Evolutionary conservation across 2,113 vertebrate species (phyloP), one percentile per base, ranked within the genome.

Genomic region (Lasiurus borealis): DNA sequence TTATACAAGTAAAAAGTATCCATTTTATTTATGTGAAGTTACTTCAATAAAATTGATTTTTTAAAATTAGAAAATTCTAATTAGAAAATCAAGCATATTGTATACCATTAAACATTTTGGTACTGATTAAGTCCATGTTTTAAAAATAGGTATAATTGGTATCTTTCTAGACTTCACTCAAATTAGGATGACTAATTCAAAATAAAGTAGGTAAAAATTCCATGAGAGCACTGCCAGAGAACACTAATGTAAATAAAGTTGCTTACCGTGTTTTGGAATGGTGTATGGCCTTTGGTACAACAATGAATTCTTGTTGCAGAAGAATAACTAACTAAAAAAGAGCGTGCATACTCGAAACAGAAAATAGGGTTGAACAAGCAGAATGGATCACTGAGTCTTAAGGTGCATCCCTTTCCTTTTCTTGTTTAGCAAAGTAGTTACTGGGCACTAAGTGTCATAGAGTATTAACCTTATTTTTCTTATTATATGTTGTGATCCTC

Each of bases 201-300:
- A 80, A 73, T 52, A 82, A 75, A 87, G 64, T n/a, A 69, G 62
- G 44, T 50, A 87, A 80, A 94, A 94, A 23, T 57, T 73, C 71
- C 27, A 77, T 19, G 16, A 80, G 25, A 89, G 62, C 27, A 68
- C 18, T 68, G 14, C 34, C 88, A 75, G 66, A 86, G 40, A 94
- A 34, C 66, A 72, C 27, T 13, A 91, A 83, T 16, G 29, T 36
- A 88, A 88, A 83, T 25, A 64, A 83, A 88, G 31, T 34, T 91
- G 25, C 14, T 78, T 88, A 57, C 78, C 88, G 59, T 80, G 46
- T 48, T 91, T 48, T 80, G 46, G 54, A 85, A 64, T 16, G 46
- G 46, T 48, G 7, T 59, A 40, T 46, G 25, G 34, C 3, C 54
- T 19, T 50, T 59, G 7, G 23, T 52, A 68, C n/a, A 18, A 57